Conservation (phyloP, 2,113 vertebrate species). For the Butorides virescens region DNA sequence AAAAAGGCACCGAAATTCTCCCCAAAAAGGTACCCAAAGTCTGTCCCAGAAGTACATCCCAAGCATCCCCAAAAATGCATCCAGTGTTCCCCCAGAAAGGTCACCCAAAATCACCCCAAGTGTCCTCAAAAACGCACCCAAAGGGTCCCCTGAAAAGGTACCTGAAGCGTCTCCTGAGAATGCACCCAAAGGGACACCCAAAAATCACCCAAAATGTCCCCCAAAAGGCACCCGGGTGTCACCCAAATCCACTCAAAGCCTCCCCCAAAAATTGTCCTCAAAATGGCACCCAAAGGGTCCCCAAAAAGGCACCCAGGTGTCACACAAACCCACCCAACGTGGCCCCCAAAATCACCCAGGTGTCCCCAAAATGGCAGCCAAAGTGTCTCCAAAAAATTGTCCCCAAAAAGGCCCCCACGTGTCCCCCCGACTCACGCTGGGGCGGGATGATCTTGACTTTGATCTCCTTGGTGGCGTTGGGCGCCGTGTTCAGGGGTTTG, state of each 20-base stretch:
- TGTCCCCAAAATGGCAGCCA: not conserved
- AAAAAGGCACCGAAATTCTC: too few species aligned
- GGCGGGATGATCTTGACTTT: slow-evolving; percentile 97
- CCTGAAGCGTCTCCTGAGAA: too few species aligned
- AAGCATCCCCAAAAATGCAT: too few species aligned
- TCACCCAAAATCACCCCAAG: too few species aligned
- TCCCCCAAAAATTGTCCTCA: too few species aligned
- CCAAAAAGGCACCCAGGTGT: too few species aligned
- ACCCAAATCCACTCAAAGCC: too few species aligned
- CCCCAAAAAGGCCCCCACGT: not conserved
- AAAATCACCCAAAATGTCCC: not conserved
- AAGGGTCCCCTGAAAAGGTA: not conserved
- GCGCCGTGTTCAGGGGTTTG: slow-evolving; percentile 91
- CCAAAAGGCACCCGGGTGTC: not conserved
- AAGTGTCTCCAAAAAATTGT: not conserved
- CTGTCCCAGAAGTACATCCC: too few species aligned
- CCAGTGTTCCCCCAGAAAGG: not conserved
- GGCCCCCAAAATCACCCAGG: too few species aligned
- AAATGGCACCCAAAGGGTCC: too few species aligned
- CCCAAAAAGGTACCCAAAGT: not conserved
- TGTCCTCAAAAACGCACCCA: not conserved
- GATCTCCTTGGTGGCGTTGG: slow-evolving; percentile 92
- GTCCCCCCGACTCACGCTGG: slow-evolving; percentile 81
- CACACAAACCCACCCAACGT: too few species aligned
- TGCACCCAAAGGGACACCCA: not conserved